phyloP scores from a whole-genome alignment of 2,888 invertebrate genomes.

The Andricus quercusramuli region DNA sequence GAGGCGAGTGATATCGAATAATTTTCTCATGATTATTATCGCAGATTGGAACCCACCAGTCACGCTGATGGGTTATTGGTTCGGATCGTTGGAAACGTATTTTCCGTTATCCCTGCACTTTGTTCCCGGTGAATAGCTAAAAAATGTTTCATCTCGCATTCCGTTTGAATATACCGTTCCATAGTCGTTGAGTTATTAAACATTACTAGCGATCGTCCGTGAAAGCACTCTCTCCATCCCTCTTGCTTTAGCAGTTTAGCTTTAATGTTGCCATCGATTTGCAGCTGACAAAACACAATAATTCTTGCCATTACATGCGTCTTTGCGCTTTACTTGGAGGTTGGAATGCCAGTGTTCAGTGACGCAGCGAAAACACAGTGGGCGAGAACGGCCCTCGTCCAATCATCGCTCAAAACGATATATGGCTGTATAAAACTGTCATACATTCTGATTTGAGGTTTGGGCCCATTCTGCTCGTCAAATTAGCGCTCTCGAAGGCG shows the following conservation, averaged over 20 bases:
- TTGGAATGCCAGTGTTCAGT: conserved; percentile 34
- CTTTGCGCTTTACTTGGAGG: neutral
- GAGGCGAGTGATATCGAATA: conserved; percentile 25
- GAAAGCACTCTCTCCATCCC: conserved; percentile 4
- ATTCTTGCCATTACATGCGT: conserved; percentile 12
- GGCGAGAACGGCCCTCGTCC: conserved; percentile 27
- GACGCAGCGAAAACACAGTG: conserved; percentile 38
- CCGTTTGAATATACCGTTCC: neutral
- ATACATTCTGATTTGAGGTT: conserved; percentile 31
- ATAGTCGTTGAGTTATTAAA: conserved; percentile 20
- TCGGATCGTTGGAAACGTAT: conserved; percentile 7
- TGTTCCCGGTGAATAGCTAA: conserved; percentile 7
- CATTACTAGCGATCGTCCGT: conserved; percentile 12
- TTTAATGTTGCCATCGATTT: conserved; percentile 5
- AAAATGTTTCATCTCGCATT: conserved; percentile 26
- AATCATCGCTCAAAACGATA: conserved; percentile 36
- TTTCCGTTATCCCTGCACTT: conserved; percentile 26
- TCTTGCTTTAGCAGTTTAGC: neutral
- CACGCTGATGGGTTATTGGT: conserved; percentile 24
- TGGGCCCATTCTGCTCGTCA: neutral
- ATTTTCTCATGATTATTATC: conserved; percentile 39
- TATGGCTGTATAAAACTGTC: conserved; percentile 35
- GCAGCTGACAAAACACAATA: conserved; percentile 19
- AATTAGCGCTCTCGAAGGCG: neutral
- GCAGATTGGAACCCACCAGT: conserved; percentile 19